Evolutionary conservation across 2,113 vertebrate genomes (phyloP).

Genomic region (Heteronetta atricapilla): DNA sequence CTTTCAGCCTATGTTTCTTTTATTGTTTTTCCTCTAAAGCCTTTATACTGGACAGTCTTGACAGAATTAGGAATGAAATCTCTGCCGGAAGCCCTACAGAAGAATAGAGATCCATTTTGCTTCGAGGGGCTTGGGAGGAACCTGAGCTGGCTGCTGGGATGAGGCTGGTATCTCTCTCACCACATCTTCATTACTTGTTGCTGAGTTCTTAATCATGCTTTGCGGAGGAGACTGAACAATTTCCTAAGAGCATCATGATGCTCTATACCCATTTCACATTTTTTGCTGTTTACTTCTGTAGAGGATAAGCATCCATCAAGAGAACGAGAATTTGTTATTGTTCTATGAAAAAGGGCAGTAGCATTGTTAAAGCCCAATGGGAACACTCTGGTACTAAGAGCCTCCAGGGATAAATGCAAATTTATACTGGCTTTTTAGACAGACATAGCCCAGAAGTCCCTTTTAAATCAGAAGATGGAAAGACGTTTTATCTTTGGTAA

Average conservation of each 20-base stretch:
- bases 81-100: not conserved
- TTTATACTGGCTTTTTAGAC: conserved; percentile 7
- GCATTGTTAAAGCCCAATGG: conserved; percentile 51
- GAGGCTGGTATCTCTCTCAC: not conserved
- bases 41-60: not conserved
- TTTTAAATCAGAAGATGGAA: conserved; percentile 45
- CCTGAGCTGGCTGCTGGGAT: not conserved
- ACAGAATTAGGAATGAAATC: not conserved
- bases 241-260: not conserved
- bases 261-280: not conserved
- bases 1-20: not conserved
- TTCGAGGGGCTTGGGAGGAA: not conserved
- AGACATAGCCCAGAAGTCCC: conserved; percentile 41
- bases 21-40: not conserved
- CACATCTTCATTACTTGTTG: not conserved
- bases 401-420: conserved; percentile 46
- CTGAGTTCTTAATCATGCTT: not conserved
- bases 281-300: conserved; percentile 1
- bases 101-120: not conserved
- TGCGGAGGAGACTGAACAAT: not conserved
- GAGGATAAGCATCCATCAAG: conserved; percentile 36
- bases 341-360: conserved; percentile 14
- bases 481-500: conserved; percentile 57
- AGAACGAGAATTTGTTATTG: not conserved
- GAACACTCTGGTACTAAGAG: conserved; percentile 3